Evolutionary conservation across 2,113 vertebrate genomes (phyloP).

Genomic region (Solea senegalensis): DNA sequence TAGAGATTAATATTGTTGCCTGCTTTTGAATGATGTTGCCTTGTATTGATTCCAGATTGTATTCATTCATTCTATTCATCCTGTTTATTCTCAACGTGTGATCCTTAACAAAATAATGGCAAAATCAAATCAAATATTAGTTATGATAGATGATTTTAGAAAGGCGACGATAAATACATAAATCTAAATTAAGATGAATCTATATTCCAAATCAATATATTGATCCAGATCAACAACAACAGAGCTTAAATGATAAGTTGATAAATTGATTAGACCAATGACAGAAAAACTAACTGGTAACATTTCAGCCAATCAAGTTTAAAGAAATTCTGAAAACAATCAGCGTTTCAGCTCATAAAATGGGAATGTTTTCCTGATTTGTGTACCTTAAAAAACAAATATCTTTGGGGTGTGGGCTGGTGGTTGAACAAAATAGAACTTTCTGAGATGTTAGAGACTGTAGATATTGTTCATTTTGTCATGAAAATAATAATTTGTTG

Average conservation of each 20-base stretch:
- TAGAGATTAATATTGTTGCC: too few relatives aligned
- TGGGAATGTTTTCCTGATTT: not conserved
- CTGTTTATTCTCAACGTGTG: too few relatives aligned
- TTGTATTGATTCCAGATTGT: too few relatives aligned
- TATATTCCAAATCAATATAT: conserved; percentile 5
- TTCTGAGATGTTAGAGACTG: too few relatives aligned
- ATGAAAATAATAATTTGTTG: not conserved
- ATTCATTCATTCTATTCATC: too few relatives aligned
- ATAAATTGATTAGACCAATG: not conserved
- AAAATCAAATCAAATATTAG: conserved; percentile 13
- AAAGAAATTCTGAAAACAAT: not conserved
- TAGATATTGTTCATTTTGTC: not conserved
- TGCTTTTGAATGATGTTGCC: too few relatives aligned
- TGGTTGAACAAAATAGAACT: not conserved
- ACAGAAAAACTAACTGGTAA: not conserved
- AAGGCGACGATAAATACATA: conserved; percentile 5
- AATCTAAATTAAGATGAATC: conserved; percentile 16
- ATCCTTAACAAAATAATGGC: too few relatives aligned
- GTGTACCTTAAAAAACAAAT: not conserved
- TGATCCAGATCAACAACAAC: conserved; percentile 4
- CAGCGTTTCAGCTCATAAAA: not conserved
- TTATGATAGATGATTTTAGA: conserved; percentile 1
- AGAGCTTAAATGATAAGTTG: conserved; percentile 7
- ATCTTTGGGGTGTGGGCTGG: not conserved
- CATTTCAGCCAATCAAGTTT: not conserved